Percentiles rank a stretch among this genome's conserved stretches.
These are phyloP conservation scores for Parapsyche elsis DNA, from an alignment of 1,140 invertebrate genomes.

Conservation along the genomic window DNA sequence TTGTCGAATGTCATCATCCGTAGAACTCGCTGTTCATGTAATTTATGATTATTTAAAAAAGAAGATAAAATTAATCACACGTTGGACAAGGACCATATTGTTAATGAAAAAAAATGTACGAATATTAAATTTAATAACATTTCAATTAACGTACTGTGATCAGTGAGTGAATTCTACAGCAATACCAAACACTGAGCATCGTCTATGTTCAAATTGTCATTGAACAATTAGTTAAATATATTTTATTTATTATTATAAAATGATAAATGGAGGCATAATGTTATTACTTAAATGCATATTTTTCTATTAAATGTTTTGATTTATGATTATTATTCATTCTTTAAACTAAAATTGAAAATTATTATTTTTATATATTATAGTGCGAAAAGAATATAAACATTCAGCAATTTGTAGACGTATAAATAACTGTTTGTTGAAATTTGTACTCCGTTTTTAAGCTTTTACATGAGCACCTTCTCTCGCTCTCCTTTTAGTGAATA, in stretches of 20 bases:
- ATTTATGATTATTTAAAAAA: too few species aligned
- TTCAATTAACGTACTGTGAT: too few species aligned
- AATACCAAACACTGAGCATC: not conserved
- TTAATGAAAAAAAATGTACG: too few species aligned
- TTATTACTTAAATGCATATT: conserved; percentile 14
- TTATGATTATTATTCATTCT: not conserved
- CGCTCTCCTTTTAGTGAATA: not conserved
- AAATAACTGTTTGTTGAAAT: not conserved
- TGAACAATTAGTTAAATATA: not conserved
- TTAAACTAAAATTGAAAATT: not conserved
- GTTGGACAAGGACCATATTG: too few species aligned
- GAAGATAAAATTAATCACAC: too few species aligned
- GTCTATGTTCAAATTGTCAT: conserved; percentile 11
- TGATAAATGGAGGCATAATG: not conserved
- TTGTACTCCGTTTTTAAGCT: not conserved
- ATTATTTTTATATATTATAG: conserved; percentile 12
- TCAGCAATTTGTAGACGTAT: not conserved
- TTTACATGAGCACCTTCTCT: not conserved
- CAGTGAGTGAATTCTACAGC: not conserved
- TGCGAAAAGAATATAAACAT: not conserved
- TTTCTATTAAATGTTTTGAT: not conserved
- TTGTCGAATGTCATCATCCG: too few species aligned
- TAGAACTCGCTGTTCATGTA: too few species aligned
- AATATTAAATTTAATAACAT: too few species aligned
- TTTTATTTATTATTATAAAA: not conserved